Evolutionary conservation across 2,888 invertebrate genomes (phyloP).

Genomic region (Drosophila prostipennis): DNA sequence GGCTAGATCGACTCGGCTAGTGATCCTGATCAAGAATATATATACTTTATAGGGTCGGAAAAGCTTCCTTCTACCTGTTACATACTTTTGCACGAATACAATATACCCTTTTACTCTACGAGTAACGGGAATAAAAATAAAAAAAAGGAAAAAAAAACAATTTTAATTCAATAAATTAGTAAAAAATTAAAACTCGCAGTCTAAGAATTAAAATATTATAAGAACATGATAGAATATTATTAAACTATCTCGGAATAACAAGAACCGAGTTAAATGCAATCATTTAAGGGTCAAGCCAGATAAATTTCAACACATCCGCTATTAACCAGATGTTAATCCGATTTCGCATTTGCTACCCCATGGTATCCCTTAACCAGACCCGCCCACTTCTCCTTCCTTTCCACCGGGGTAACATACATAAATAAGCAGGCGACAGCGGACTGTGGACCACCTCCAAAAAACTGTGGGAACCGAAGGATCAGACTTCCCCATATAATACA

Average conservation of each 20-base stretch:
- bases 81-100: no score
- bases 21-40: no score
- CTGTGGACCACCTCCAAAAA: slow-evolving; percentile 6
- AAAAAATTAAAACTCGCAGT: no score
- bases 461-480: slow-evolving; percentile 19
- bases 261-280: neutral
- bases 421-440: slow-evolving; percentile 15
- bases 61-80: no score
- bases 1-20: no score
- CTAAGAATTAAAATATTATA: no score
- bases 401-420: slow-evolving; percentile 23
- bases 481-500: slow-evolving; percentile 20
- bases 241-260: neutral
- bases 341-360: slow-evolving; percentile 2
- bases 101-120: no score
- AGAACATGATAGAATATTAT: no score
- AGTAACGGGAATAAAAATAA: no score
- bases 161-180: no score
- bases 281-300: neutral
- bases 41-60: no score
- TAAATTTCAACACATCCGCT: slow-evolving; percentile 15
- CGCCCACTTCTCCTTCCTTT: slow-evolving; percentile 1
- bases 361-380: slow-evolving; percentile 13
- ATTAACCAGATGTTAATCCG: slow-evolving; percentile 16
- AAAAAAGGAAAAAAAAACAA: no score